phyloP scores from a whole-genome alignment of 2,797 vertebrate species.

The Acanthurus leucopareius region DNA sequence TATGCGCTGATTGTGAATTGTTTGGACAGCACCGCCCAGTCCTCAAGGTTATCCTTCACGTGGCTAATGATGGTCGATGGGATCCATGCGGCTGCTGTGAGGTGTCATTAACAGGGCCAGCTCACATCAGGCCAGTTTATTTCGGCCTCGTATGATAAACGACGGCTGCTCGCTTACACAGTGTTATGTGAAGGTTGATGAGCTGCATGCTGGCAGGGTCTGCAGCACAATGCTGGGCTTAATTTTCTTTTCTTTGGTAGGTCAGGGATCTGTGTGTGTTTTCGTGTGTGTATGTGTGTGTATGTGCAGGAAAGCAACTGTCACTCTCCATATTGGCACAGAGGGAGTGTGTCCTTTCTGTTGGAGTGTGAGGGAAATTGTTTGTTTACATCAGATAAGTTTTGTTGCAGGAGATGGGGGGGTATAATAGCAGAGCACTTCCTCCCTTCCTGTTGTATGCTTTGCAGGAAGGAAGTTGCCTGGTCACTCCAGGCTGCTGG shows the following conservation, averaged over 20 bases:
- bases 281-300: constrained; percentile 1
- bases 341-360: constrained; percentile 44
- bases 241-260: constrained; percentile 23
- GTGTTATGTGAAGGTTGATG: constrained; percentile 65
- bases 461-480: constrained; percentile 76
- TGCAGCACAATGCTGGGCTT: constrained; percentile 31
- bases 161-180: constrained; percentile 33
- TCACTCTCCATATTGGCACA: constrained; percentile 27
- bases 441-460: constrained; percentile 69
- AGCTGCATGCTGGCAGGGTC: constrained; percentile 51
- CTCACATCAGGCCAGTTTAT: constrained; percentile 41
- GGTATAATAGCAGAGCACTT: constrained; percentile 51
- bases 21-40: constrained; percentile 43
- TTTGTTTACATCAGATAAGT: constrained; percentile 61
- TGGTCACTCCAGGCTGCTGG: constrained; percentile 69
- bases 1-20: constrained; percentile 6
- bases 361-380: constrained; percentile 40
- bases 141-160: constrained; percentile 53
- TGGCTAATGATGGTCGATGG: constrained; percentile 55
- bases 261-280: constrained; percentile 9
- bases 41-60: constrained; percentile 43
- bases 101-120: constrained; percentile 54
- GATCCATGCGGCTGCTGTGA: constrained; percentile 43
- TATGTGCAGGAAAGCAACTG: constrained; percentile 34
- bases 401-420: constrained; percentile 27